Base-by-base conservation (phyloP, 2,888 invertebrate genomes). In the Platycheirus rosarum region DNA sequence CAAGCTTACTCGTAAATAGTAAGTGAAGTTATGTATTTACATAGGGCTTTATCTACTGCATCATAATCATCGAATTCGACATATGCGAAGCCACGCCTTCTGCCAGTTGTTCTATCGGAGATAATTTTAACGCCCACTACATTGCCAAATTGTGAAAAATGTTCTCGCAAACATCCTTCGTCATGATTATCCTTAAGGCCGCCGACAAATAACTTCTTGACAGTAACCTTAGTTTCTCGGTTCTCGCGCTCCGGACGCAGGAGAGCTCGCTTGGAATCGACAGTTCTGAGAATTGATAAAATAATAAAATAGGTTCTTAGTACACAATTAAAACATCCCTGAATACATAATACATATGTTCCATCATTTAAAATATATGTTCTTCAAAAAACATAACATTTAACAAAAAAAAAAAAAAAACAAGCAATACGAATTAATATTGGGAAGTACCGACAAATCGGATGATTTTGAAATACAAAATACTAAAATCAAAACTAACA, bases 31-130 rank as follows among this genome's bases (percentile, higher is more conserved):
- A n/a, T n/a, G n/a, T n/a, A 94, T 97, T 95, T 92, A 97, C 97
- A 93, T 87, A 97, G 97, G 88, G 97, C 95, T 91, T 97, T 98
- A 89, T 99, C 98, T 60, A 98, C 98, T 0, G 97, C 95, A 91
- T 99, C 98, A 89, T 98, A 98, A 89, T 99, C 98, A 88, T 98
- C 97, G 90, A 97, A 99, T 89, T 98, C 97, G 37, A 99, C 95
- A 90, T 98, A 98, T 18, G 97, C 98, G 91, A 98, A 99, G 2
- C 98, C 98, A 80, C 98, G 93, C 86, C 96, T 96, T 90, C 97
- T 98, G 37, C 97, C 97, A 1, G 96, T 96, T 23, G 96, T 96
- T 87, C 97, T 98, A 88, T 98, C 98, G 0, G 95, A 95, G 7
- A 98, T 96, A 87, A 98, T 93, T 85, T 95, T 96, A 11, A 97